phyloP scores from a whole-genome alignment of 2,888 invertebrate species.

The Deroplatys truncata region DNA sequence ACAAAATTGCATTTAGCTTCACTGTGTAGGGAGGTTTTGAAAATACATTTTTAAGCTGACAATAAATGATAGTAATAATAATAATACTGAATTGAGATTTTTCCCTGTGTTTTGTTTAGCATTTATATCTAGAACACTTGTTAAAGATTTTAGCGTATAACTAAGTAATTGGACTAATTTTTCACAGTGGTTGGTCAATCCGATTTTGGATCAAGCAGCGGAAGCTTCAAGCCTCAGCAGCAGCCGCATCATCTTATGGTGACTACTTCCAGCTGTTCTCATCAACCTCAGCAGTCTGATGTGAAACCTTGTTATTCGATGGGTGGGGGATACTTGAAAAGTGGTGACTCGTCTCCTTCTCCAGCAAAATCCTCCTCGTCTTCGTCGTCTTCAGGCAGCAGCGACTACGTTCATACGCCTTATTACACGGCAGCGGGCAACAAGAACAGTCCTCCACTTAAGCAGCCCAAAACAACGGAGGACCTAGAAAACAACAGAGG shows the following conservation, averaged over 20 bases:
- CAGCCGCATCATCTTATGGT: conserved; percentile 34
- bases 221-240: not conserved
- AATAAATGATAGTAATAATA: too few species aligned
- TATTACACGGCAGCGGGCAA: conserved; percentile 38
- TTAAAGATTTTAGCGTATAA: not conserved
- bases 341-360: not conserved
- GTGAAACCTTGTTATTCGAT: conserved; percentile 47
- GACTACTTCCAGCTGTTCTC: conserved; percentile 30
- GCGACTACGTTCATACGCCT: conserved; percentile 41
- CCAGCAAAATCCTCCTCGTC: not conserved
- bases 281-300: conserved; percentile 38
- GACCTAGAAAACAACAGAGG: conserved; percentile 33
- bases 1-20: too few species aligned
- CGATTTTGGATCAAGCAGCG: conserved; percentile 37
- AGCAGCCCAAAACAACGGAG: conserved; percentile 52
- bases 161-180: not conserved
- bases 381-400: conserved; percentile 29
- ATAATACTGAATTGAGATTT: too few species aligned
- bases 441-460: conserved; percentile 36
- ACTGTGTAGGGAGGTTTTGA: too few species aligned
- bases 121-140: not conserved
- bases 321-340: conserved; percentile 35
- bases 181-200: conserved; percentile 39
- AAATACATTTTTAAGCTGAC: too few species aligned
- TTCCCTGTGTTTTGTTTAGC: too few species aligned